Evolutionary conservation across 2,797 vertebrate genomes (phyloP).

Genomic region (Falco novaeseelandiae): DNA sequence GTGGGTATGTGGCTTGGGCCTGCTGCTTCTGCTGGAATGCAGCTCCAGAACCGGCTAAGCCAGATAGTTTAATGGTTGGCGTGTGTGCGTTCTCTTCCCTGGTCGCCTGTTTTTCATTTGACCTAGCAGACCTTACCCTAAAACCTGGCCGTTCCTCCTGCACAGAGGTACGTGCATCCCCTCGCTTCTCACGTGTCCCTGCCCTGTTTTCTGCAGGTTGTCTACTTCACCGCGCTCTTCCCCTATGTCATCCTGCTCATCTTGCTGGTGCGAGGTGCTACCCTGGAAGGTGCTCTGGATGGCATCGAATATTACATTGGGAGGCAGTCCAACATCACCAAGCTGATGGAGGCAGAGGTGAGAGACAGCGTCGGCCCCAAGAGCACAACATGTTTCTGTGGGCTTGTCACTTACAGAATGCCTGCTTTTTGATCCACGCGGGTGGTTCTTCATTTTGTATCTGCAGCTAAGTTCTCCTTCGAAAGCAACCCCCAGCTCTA

Average conservation of each 20-base stretch:
- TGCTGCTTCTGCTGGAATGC: slow-evolving; percentile 38
- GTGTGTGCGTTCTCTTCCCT: background rate
- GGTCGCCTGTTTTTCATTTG: background rate
- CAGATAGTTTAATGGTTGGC: background rate
- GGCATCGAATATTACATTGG: slow-evolving; percentile 94
- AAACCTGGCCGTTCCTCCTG: background rate
- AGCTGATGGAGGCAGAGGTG: slow-evolving; percentile 86
- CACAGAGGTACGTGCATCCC: background rate
- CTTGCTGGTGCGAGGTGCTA: slow-evolving; percentile 87
- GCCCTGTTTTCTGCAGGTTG: slow-evolving; percentile 79
- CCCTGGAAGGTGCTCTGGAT: slow-evolving; percentile 87
- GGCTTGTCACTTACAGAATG: background rate
- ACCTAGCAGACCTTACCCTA: background rate
- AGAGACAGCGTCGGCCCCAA: background rate
- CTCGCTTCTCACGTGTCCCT: background rate
- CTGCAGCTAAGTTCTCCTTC: background rate
- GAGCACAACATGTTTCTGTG: rapidly evolving
- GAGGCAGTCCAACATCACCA: slow-evolving; percentile 87
- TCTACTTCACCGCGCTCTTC: slow-evolving; percentile 93
- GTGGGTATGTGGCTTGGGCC: background rate
- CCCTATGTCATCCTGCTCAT: slow-evolving; percentile 89
- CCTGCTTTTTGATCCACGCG: background rate
- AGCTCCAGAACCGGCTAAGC: slow-evolving; percentile 16
- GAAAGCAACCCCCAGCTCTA: background rate
- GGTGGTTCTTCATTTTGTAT: background rate